Base-by-base conservation (phyloP, 2,113 vertebrate species). In the Dendropsophus ebraccatus region DNA sequence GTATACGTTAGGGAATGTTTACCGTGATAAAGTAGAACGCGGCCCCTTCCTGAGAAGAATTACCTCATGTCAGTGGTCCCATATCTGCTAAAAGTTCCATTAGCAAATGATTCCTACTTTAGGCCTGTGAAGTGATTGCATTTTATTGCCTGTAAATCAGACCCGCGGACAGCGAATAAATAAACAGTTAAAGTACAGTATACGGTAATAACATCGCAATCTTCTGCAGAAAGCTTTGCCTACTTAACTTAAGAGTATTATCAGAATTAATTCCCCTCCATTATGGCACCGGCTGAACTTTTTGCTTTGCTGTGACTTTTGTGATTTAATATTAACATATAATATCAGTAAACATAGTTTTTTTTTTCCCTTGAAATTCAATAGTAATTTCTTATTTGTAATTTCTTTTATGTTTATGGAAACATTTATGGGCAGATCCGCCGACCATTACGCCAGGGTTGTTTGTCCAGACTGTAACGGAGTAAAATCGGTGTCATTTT, bases 81-180 rank as follows among this genome's bases (percentile, higher is more conserved):
- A 95, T 94, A 94, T 95, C 95, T 95, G 93, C 96, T 96, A 95
- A 91, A 93, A 92, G 92, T 95, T 97, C 97, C 98, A 99, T 99
- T 99, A 99, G 96, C 91, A 93, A 94, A 97, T 96, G 96, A 96
- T 96, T 96, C 94, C 92, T 94, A 91, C 92, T 92, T 93, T 95
- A 93, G 96, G 94, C 96, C 95, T 95, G 94, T 96, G 95, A 95
- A 95, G 92, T 90, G 93, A 94, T 95, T 94, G 94, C 96, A 92
- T 97, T 97, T 96, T 92, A 91, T 92, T 91, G 93, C 92, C 92
- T 94, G 92, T 99, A 99, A 98, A 99, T 99, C 97, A 98, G 95
- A 67, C 80, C 91, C 89, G 90, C 87, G 87, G 95, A 94, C 95
- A 89, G 93, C 93, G 93, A 96, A 96, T 97, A 98, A 99, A 98